Percentiles rank a stretch among this genome's conserved stretches.
phyloP scores from a whole-genome alignment of 2,797 vertebrate genomes.

The Gobio occitaniae region DNA sequence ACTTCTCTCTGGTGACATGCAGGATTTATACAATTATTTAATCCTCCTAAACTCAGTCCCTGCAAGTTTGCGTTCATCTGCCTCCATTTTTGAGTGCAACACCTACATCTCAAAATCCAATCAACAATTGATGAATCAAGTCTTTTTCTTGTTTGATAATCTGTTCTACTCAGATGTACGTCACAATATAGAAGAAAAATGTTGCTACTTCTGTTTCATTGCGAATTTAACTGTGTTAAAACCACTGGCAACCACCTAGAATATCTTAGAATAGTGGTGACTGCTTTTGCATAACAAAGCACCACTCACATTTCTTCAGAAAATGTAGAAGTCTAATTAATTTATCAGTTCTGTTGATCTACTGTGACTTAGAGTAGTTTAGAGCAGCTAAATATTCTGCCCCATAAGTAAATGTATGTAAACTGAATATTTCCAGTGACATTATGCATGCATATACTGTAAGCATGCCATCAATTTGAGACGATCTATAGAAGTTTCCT shows the following conservation, averaged over 20 bases:
- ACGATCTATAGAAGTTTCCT: not conserved
- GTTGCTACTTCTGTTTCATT: not conserved
- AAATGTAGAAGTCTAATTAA: not conserved
- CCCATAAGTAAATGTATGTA: not conserved
- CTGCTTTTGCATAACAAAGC: not conserved
- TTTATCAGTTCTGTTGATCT: not conserved
- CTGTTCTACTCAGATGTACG: not conserved
- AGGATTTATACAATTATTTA: not conserved
- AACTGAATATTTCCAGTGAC: not conserved
- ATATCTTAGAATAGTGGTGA: not conserved
- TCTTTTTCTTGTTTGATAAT: not conserved
- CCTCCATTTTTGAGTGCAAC: not conserved
- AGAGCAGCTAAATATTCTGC: not conserved
- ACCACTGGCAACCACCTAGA: not conserved
- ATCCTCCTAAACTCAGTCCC: not conserved
- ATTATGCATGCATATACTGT: slow-evolving; percentile 24
- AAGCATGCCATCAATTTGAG: slow-evolving; percentile 49
- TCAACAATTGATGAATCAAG: not conserved
- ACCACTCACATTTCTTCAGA: not conserved
- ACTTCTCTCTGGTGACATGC: not conserved
- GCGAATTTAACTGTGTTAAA: not conserved
- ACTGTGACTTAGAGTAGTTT: not conserved
- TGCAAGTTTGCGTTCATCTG: not conserved
- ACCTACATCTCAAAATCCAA: not conserved
- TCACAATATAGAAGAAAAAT: not conserved